phyloP scores from a whole-genome alignment of 2,113 vertebrate genomes.

The Odontophorus gujanensis region DNA sequence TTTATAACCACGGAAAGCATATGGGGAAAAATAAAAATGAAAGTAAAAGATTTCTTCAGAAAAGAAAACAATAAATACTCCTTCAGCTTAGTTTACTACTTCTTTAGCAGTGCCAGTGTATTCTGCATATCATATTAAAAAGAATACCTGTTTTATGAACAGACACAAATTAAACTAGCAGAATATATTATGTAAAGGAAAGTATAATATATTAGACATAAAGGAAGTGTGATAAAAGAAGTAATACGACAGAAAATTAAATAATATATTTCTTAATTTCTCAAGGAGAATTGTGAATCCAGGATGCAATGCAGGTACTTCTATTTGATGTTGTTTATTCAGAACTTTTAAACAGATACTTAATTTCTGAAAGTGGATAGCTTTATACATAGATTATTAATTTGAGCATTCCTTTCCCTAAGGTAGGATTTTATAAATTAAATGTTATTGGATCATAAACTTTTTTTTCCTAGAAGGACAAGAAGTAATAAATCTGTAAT shows the following conservation, averaged over 20 bases:
- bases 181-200: not conserved
- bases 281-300: not conserved
- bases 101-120: rapidly evolving
- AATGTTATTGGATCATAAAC: constrained; percentile 54
- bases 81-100: not conserved
- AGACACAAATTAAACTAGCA: not conserved
- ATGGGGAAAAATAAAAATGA: not conserved
- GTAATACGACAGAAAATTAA: not conserved
- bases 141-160: not conserved
- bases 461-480: not conserved
- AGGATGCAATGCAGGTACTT: not conserved
- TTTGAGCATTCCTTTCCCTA: not conserved
- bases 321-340: not conserved
- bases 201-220: not conserved
- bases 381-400: not conserved
- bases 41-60: not conserved
- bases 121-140: not conserved
- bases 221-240: not conserved
- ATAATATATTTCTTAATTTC: not conserved
- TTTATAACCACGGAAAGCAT: not conserved
- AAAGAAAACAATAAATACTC: not conserved
- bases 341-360: not conserved
- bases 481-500: constrained; percentile 61
- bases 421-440: constrained; percentile 43
- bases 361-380: not conserved